Evolutionary conservation across 2,113 vertebrate species (phyloP).

Genomic region (Lutjanus erythropterus): DNA sequence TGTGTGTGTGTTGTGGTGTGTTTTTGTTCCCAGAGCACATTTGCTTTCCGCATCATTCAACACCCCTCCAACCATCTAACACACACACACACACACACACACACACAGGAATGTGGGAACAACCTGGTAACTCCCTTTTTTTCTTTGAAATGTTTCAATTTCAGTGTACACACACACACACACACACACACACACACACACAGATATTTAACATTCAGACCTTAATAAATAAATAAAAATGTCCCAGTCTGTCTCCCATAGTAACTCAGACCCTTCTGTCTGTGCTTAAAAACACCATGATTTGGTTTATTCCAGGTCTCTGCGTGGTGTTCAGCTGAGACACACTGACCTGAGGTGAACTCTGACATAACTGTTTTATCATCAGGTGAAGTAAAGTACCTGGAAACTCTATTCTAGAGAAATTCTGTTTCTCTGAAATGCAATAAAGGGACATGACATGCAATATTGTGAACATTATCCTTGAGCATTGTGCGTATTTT

Average conservation of each 20-base stretch:
- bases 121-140: not conserved
- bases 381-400: not conserved
- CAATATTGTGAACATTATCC: too few relatives aligned
- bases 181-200: not conserved
- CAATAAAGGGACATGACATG: not conserved
- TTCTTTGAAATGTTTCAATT: not conserved
- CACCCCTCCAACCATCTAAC: conserved; percentile 23
- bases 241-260: too few relatives aligned
- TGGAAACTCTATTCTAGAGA: too few relatives aligned
- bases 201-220: not conserved
- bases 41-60: conserved; percentile 47
- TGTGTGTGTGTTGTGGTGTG: conserved; percentile 45
- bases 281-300: not conserved
- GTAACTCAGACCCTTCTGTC: too few relatives aligned
- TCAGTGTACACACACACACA: not conserved
- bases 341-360: not conserved
- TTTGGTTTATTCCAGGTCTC: not conserved
- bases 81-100: conserved; percentile 22
- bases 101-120: not conserved
- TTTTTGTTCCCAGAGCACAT: conserved; percentile 55
- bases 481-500: too few relatives aligned
- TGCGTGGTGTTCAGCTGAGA: not conserved
- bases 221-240: conserved; percentile 9
- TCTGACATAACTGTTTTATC: too few relatives aligned
- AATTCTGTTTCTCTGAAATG: too few relatives aligned